Conservation (phyloP, 2,797 vertebrate genomes). For the Parambassis ranga region DNA sequence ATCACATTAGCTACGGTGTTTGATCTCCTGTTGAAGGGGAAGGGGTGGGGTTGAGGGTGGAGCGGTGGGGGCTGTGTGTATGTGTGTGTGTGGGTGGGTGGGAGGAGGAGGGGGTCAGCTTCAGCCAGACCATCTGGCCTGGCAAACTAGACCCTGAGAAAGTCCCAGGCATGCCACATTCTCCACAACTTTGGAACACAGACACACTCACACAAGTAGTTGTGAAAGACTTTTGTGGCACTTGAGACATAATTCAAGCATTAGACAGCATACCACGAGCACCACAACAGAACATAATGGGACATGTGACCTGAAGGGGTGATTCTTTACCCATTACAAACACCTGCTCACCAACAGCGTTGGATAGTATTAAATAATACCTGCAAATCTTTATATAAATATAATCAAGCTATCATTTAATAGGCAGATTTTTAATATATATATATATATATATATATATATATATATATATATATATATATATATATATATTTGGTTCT, state of each 20-base stretch:
- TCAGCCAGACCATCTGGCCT: constrained; percentile 79
- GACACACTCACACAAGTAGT: constrained; percentile 68
- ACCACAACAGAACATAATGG: constrained; percentile 31
- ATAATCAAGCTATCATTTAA: too few relatives aligned
- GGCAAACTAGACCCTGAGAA: constrained; percentile 75
- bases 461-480: too few relatives aligned
- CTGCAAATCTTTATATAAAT: too few relatives aligned
- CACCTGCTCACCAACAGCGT: constrained; percentile 43
- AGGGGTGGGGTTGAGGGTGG: constrained; percentile 11
- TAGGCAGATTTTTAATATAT: too few relatives aligned
- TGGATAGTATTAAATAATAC: constrained; percentile 19
- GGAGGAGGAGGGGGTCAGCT: constrained; percentile 50
- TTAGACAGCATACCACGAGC: constrained; percentile 40
- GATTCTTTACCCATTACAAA: neutral
- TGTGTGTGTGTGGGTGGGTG: too few relatives aligned
- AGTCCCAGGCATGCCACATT: constrained; percentile 69
- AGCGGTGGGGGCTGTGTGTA: too few relatives aligned
- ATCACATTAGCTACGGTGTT: constrained; percentile 85
- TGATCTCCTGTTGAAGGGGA: constrained; percentile 78
- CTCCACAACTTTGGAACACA: constrained; percentile 61
- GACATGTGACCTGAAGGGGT: constrained; percentile 19
- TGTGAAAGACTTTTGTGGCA: constrained; percentile 73
- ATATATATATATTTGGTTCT: too few relatives aligned
- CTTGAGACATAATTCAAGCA: constrained; percentile 68
- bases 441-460: too few relatives aligned